A percentile compares a stretch with the other conserved stretches of the same genome.
phyloP scores from a whole-genome alignment of 2,113 vertebrate genomes.

The Octodon degus region DNA sequence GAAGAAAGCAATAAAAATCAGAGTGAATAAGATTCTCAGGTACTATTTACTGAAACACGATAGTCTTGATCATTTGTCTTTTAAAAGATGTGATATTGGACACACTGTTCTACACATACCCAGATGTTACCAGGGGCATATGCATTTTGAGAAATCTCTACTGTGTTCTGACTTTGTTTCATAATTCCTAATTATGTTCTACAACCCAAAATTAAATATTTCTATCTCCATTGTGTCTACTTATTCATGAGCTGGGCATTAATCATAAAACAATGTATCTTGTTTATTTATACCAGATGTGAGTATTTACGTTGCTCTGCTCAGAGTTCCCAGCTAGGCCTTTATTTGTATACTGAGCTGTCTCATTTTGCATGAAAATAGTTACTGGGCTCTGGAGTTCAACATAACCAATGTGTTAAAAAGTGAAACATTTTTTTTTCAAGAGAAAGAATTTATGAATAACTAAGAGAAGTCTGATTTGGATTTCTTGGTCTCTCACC shows the following conservation, averaged over 20 bases:
- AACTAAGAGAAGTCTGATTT: constrained; percentile 71
- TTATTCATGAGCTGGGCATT: constrained; percentile 84
- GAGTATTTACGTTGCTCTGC: constrained; percentile 81
- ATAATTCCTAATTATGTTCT: constrained; percentile 84
- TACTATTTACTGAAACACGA: constrained; percentile 58
- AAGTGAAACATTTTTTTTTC: constrained; percentile 69
- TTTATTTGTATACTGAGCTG: constrained; percentile 74
- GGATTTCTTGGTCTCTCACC: constrained; percentile 63
- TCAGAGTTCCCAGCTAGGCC: constrained; percentile 76
- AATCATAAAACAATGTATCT: constrained; percentile 80
- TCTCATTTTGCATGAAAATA: constrained; percentile 82
- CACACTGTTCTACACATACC: constrained; percentile 48
- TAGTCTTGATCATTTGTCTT: constrained; percentile 43
- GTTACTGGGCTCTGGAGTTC: constrained; percentile 72
- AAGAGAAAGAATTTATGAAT: constrained; percentile 79
- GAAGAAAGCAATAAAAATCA: constrained; percentile 57
- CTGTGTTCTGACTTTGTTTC: constrained; percentile 78
- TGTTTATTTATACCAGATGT: constrained; percentile 83
- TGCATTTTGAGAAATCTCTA: constrained; percentile 76
- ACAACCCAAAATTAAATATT: constrained; percentile 85
- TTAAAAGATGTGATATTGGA: neutral
- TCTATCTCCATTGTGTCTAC: constrained; percentile 77
- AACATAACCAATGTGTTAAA: constrained; percentile 63
- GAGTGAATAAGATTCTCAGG: neutral
- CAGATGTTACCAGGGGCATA: constrained; percentile 13